Evolutionary conservation across 2,888 invertebrate species (phyloP).

Genomic region (Boloria selene): DNA sequence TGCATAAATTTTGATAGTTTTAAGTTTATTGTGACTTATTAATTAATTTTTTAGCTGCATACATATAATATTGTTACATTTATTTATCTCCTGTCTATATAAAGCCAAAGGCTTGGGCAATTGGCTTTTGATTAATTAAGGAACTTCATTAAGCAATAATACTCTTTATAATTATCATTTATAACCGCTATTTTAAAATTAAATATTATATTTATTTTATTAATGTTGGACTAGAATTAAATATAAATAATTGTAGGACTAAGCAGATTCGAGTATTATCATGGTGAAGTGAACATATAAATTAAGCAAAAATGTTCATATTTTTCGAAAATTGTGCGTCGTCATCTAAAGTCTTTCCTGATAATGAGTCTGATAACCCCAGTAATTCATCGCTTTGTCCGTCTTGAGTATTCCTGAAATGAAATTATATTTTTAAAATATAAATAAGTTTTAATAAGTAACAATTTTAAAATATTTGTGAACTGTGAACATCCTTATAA

Average conservation of each 20-base stretch:
- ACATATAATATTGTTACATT: too few species aligned
- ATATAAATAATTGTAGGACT: neutral
- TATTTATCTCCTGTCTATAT: too few species aligned
- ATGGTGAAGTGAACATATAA: constrained; percentile 1
- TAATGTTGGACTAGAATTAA: neutral
- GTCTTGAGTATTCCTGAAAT: constrained; percentile 60
- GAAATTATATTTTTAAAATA: constrained; percentile 11
- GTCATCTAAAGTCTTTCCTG: constrained; percentile 59
- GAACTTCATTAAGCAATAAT: too few species aligned
- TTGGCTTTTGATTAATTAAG: too few species aligned
- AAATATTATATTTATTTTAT: neutral
- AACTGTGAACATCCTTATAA: too few species aligned
- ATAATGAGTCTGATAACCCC: constrained; percentile 56
- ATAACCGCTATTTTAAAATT: neutral
- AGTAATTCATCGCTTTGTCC: constrained; percentile 55
- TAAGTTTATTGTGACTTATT: too few species aligned
- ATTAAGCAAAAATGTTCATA: constrained; percentile 58
- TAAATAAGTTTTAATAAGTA: neutral
- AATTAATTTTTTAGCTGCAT: too few species aligned
- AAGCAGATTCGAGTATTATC: constrained; percentile 9
- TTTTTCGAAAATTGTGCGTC: constrained; percentile 57
- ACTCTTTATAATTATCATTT: too few species aligned
- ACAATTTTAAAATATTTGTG: too few species aligned
- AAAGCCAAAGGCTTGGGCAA: too few species aligned
- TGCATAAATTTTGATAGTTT: too few species aligned